Conservation (phyloP, 2,113 vertebrate genomes). For the Oostethus manadensis region DNA sequence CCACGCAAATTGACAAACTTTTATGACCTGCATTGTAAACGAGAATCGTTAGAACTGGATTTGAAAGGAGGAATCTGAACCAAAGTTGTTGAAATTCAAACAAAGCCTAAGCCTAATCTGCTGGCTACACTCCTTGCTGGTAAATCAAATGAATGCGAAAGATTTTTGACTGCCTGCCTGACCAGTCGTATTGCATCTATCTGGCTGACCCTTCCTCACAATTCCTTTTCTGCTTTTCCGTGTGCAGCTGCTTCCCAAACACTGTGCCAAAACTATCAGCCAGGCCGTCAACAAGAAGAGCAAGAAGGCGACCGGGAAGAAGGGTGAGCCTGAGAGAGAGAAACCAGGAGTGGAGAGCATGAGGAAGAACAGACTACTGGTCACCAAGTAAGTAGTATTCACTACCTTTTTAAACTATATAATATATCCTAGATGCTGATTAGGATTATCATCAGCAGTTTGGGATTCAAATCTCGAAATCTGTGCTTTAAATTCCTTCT, state of each 20-base stretch:
- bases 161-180: background rate
- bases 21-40: too few species aligned
- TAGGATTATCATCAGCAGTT: too few species aligned
- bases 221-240: background rate
- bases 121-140: background rate
- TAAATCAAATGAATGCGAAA: background rate
- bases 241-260: conserved; percentile 91
- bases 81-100: too few species aligned
- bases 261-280: conserved; percentile 99
- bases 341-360: conserved; percentile 99
- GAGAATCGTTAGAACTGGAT: too few species aligned
- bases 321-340: conserved; percentile 95
- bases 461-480: too few species aligned
- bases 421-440: background rate
- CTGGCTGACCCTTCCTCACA: background rate
- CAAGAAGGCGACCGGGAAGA: conserved; percentile 97
- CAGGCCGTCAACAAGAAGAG: conserved; percentile 98
- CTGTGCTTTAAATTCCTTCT: background rate
- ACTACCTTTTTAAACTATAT: too few species aligned
- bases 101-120: too few species aligned
- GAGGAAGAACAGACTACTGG: conserved; percentile 97
- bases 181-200: background rate
- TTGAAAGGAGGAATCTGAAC: too few species aligned
- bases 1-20: too few species aligned
- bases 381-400: conserved; percentile 86